Percentiles rank a stretch among this genome's conserved stretches.
phyloP scores from a whole-genome alignment of 2,888 invertebrate genomes.

The Archips xylosteana region DNA sequence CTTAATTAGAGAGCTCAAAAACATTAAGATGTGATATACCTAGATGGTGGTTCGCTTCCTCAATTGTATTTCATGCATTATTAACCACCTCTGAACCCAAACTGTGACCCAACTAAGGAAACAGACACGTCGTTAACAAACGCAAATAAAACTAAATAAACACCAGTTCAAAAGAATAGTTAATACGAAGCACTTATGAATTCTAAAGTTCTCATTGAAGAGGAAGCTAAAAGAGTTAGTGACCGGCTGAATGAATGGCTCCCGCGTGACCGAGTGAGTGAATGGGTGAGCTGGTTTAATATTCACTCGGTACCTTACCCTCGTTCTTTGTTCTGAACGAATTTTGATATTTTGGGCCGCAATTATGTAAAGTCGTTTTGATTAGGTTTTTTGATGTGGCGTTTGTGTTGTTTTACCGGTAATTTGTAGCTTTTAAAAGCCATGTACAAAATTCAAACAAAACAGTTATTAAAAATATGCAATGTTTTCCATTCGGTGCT shows the following conservation, averaged over 20 bases:
- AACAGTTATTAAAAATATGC: too few species aligned
- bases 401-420: conserved; percentile 13
- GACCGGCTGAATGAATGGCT: conserved; percentile 59
- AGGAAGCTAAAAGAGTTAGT: conserved; percentile 58
- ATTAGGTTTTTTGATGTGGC: conserved; percentile 29
- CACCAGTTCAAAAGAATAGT: conserved; percentile 38
- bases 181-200: conserved; percentile 41
- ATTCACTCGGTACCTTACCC: conserved; percentile 32
- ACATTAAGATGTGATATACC: background rate
- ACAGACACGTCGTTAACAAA: conserved; percentile 14
- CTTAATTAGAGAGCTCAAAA: background rate
- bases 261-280: conserved; percentile 55
- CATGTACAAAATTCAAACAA: too few species aligned
- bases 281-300: conserved; percentile 40
- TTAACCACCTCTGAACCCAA: background rate
- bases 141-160: conserved; percentile 27
- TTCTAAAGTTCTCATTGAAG: conserved; percentile 41
- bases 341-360: conserved; percentile 35
- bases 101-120: background rate
- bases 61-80: background rate
- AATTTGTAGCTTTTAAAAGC: too few species aligned
- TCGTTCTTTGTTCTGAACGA: conserved; percentile 32
- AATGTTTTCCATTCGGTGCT: too few species aligned
- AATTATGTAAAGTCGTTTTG: conserved; percentile 36
- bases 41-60: background rate